Conservation (phyloP, 2,113 vertebrate species). For the Manacus vitellinus region DNA sequence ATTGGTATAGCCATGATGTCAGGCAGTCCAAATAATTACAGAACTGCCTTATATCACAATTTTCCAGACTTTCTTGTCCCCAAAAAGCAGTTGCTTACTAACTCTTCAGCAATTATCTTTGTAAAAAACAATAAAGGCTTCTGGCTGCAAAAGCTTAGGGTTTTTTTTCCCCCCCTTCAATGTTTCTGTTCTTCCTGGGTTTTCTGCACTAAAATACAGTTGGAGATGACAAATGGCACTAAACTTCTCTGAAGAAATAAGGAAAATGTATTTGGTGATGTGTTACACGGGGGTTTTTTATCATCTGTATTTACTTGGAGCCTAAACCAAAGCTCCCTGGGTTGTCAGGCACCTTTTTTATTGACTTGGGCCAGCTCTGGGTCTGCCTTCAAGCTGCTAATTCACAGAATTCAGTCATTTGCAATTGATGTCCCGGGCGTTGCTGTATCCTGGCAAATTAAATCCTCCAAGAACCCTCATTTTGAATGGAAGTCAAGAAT, state of each 20-base stretch:
- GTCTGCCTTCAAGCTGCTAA: background rate
- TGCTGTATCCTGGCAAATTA: slow-evolving; percentile 7
- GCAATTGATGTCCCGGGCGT: background rate
- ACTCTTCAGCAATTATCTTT: background rate
- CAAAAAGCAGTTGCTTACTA: background rate
- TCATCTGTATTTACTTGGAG: background rate
- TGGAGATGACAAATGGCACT: background rate
- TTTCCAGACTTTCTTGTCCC: background rate
- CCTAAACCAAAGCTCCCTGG: background rate
- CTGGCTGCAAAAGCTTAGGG: background rate
- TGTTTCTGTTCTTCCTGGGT: background rate
- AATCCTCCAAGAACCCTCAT: background rate
- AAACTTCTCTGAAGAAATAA: background rate
- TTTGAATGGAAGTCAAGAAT: slow-evolving; percentile 39
- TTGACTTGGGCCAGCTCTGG: background rate
- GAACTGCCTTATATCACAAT: background rate
- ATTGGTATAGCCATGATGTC: background rate
- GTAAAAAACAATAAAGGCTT: background rate
- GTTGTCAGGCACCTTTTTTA: background rate
- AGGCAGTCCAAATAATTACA: background rate
- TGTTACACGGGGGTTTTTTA: background rate
- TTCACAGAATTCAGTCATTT: slow-evolving; percentile 27
- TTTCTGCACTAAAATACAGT: background rate
- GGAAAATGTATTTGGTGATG: background rate
- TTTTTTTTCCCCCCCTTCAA: fast-evolving